Evolutionary conservation across 2,888 invertebrate genomes (phyloP), one percentile per base, ranked within the genome.

Genomic region (Melinopterus prodromus): DNA sequence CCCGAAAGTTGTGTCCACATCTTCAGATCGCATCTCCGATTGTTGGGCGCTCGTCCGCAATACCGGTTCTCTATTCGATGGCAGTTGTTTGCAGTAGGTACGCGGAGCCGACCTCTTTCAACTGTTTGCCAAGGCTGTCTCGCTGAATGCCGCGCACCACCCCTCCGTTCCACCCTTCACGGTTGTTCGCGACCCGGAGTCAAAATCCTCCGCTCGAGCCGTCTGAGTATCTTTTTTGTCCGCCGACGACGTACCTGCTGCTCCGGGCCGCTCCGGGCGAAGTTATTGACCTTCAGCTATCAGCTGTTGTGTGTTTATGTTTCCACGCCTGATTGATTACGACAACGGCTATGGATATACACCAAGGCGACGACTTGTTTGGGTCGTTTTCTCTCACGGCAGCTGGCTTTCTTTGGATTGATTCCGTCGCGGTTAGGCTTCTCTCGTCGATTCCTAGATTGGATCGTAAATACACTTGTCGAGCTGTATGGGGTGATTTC

Each of bases 261-360:
- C 80, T 78, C 69, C 70, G 26, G 26, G 78, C 78, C 79, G 80
- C 79, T 79, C 69, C 35, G 80, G 35, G 80, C 81, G 80, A 82
- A 82, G 84, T 84, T 85, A 84, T 84, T 85, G 85, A 84, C 84
- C 84, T 84, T 82, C 82, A 75, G 81, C 82, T 80, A 84, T 84
- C 85, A 85, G 84, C 85, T 84, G 84, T 85, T 85, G 83, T 85
- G 81, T 84, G 84, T 85, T 82, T 84, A 70, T 76, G 78, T 80
- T 81, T 80, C 78, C 76, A 69, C 69, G 79, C 37, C 77, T 70
- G 71, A 53, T 76, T 77, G 79, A 74, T 77, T 77, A 69, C 74
- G 74, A 74, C 74, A 35, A 74, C 74, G 74, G 74, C 74, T 36
- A 26, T 74, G 36, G 7, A 12, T 7, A 12, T 53, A 53, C 53